phyloP scores from a whole-genome alignment of 2,113 vertebrate genomes.

The Triplophysa siluroides region DNA sequence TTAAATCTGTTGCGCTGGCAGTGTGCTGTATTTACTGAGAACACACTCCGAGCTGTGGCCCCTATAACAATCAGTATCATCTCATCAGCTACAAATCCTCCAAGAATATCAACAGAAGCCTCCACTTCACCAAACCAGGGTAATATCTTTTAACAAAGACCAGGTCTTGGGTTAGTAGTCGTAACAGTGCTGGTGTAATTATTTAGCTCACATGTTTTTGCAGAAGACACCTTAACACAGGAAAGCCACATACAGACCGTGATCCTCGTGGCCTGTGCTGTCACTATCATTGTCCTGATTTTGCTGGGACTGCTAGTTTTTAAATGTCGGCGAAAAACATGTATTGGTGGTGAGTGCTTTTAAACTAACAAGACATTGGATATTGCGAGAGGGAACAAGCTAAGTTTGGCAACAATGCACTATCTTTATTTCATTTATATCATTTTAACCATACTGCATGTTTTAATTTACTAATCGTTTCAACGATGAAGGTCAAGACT shows the following conservation, averaged over 20 bases:
- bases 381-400: no score
- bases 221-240: not conserved
- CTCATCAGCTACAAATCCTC: not conserved
- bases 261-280: not conserved
- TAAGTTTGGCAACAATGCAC: no score
- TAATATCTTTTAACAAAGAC: not conserved
- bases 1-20: slow-evolving; percentile 34
- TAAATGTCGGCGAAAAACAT: not conserved
- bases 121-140: not conserved
- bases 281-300: not conserved
- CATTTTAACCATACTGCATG: no score
- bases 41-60: slow-evolving; percentile 30
- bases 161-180: no score
- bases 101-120: not conserved
- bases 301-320: not conserved
- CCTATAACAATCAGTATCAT: slow-evolving; percentile 13
- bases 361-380: no score
- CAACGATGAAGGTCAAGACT: no score
- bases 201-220: not conserved
- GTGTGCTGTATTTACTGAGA: slow-evolving; percentile 50
- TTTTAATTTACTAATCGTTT: no score
- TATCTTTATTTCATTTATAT: no score
- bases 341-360: not conserved
- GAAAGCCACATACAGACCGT: not conserved
- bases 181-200: not conserved